phyloP scores from a whole-genome alignment of 2,797 vertebrate species.

The Coluber constrictor region DNA sequence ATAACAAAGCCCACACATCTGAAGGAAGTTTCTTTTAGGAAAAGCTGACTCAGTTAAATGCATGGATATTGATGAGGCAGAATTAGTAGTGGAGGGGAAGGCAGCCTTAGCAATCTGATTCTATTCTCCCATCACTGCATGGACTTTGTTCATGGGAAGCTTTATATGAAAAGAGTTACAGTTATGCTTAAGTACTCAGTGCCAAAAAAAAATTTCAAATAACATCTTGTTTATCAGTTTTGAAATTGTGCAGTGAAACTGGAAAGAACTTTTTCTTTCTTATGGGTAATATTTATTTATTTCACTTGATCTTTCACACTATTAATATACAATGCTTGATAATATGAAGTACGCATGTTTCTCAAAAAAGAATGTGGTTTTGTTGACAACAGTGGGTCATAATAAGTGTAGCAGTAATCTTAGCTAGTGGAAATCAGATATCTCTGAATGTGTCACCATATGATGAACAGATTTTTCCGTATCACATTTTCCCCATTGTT shows the following conservation, averaged over 20 bases:
- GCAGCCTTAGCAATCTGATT: background rate
- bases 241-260: background rate
- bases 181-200: background rate
- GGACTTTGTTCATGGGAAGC: too few species aligned
- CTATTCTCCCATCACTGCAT: background rate
- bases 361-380: background rate
- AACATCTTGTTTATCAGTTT: background rate
- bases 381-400: background rate
- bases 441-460: background rate
- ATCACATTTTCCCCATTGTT: background rate
- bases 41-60: background rate
- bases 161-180: background rate
- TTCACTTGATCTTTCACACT: background rate
- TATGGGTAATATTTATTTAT: background rate
- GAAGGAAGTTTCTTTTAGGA: background rate
- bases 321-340: background rate
- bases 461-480: background rate
- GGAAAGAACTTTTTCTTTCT: background rate
- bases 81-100: background rate
- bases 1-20: background rate
- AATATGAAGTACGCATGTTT: background rate
- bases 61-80: background rate
- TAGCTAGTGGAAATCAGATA: background rate
- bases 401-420: background rate
- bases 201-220: background rate